A percentile compares a stretch with the other conserved stretches of the same genome.
Conservation (phyloP, 2,888 invertebrate genomes). For the Acronicta leporina region DNA sequence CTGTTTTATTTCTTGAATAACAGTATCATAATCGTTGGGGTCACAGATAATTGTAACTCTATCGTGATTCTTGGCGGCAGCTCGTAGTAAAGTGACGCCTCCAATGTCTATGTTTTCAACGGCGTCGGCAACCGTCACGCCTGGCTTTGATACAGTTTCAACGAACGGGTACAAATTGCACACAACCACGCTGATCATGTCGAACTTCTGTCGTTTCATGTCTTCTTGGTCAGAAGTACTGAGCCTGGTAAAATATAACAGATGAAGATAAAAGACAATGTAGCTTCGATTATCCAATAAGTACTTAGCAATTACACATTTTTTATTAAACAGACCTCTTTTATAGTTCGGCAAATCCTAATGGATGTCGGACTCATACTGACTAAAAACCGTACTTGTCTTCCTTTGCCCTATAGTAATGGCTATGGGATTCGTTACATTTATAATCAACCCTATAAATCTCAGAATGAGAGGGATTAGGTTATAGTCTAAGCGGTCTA, state of each 20-base stretch:
- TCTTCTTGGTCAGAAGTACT: slow-evolving; percentile 94
- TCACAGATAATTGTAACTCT: slow-evolving; percentile 98
- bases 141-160: slow-evolving; percentile 94
- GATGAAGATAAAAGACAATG: neutral
- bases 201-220: slow-evolving; percentile 93
- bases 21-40: slow-evolving; percentile 94
- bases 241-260: slow-evolving; percentile 81
- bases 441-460: no score
- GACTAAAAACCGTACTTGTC: no score
- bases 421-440: no score
- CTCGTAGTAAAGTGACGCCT: slow-evolving; percentile 97
- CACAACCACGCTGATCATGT: slow-evolving; percentile 95
- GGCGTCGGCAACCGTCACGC: slow-evolving; percentile 95
- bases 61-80: slow-evolving; percentile 99
- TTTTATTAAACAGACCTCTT: no score
- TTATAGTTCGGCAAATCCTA: no score
- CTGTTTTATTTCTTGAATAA: slow-evolving; percentile 92
- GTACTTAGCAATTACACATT: no score
- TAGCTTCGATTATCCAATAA: neutral
- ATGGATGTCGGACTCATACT: no score
- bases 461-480: no score
- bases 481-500: no score
- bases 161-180: slow-evolving; percentile 99
- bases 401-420: no score
- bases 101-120: slow-evolving; percentile 99